phyloP scores from a whole-genome alignment of 2,113 vertebrate species.

The Crotalus helleri region DNA sequence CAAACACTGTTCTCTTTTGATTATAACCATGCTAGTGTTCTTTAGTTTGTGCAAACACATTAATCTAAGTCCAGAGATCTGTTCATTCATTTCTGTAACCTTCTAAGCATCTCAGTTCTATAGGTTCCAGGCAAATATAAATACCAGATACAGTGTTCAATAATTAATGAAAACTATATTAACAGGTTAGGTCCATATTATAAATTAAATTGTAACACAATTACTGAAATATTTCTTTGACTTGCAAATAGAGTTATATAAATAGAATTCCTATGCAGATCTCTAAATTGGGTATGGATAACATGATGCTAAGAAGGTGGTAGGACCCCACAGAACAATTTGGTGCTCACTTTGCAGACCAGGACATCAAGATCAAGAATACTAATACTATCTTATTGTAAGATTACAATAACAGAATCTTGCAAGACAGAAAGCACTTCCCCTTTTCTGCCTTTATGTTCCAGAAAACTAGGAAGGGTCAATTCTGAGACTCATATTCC shows the following conservation, averaged over 20 bases:
- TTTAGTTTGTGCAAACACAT: background rate
- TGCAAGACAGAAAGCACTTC: background rate
- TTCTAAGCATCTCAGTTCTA: background rate
- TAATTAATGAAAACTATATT: background rate
- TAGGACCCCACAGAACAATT: background rate
- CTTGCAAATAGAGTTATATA: background rate
- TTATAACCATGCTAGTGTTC: background rate
- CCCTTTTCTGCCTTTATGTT: background rate
- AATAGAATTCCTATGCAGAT: background rate
- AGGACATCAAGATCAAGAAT: background rate
- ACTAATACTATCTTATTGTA: background rate
- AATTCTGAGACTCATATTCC: background rate
- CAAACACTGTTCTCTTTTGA: background rate
- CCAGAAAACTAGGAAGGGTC: background rate
- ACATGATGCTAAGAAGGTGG: background rate
- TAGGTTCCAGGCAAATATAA: background rate
- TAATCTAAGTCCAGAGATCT: background rate
- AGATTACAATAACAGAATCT: background rate
- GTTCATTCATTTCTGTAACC: background rate
- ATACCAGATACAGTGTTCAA: background rate
- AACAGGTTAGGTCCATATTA: background rate
- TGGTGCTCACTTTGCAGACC: background rate
- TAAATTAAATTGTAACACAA: background rate
- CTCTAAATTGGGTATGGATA: background rate
- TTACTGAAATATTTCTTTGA: background rate